Base-by-base conservation (phyloP, 2,888 invertebrate genomes). In the Drosophila recens region DNA sequence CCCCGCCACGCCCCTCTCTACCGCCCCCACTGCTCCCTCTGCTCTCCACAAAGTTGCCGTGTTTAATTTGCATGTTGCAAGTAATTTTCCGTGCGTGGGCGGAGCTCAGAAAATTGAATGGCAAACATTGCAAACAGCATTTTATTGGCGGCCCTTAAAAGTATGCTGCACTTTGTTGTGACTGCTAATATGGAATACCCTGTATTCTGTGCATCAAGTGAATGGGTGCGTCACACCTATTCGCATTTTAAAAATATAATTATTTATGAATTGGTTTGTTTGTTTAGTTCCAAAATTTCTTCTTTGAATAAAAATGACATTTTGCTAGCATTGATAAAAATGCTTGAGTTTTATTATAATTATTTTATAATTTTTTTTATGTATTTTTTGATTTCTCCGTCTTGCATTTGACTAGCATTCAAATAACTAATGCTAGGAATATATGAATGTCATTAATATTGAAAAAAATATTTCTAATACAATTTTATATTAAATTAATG, bases 31-130 rank as follows among this genome's bases (percentile, higher is more conserved):
- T 15, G 0, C 20, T 10, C 4, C 45, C 0, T 15, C 9, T 23
- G 1, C 20, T 9, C 36, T 13, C 13, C 36, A 6, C 17, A 17
- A 38, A 33, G 20, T 38, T 23, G 27, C 6, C 15, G 43, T 3
- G 36, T 10, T 45, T 52, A 59, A 75, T 78, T 80, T 72, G 72
- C 77, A 80, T 78, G 76, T 79, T 36, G 52, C 71, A 53, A 61
- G 76, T 53, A 68, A 75, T 68, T 78, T 76, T 46, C n/a, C 30
- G 38, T 38, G 46, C 38, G 36, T 53, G 53, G 62, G 46, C 53
- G 62, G 36, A 53, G 43, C 46, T 30, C 43, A 62, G 34, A 62
- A 69, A 69, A 61, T 70, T 62, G 45, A 67, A 62, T 52, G 8
- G 52, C 23, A 66, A 74, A 57, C 20, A 68, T 17, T 40, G 36